Evolutionary conservation across 2,113 vertebrate genomes (phyloP), one percentile per base, ranked within the genome.

Genomic region (Eublepharis macularius): DNA sequence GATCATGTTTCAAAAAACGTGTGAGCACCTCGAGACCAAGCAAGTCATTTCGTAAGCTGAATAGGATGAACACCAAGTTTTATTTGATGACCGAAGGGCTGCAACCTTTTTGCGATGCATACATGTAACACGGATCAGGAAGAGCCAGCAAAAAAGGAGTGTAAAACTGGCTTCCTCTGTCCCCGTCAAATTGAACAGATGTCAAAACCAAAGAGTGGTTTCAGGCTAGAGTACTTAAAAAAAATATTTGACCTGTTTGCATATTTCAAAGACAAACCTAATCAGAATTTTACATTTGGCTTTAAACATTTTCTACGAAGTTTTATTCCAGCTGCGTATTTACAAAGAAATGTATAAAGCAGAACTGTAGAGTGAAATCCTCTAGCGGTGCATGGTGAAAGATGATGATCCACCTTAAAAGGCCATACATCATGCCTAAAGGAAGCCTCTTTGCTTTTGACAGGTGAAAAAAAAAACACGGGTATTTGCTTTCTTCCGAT

Each of bases 241-340:
- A 9, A 26, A 45, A 73, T 9, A 57, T 91, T 79, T 93, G 90
- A 95, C 87, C 65, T 94, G 91, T 43, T 89, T 94, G 91, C 78
- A 39, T 91, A 92, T 92, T 94, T 88, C 39, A 0, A 95, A 86
- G 76, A 89, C 86, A 93, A 86, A 93, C 85, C 87, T 89, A 93
- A 91, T 93, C 91, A 68, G 66, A 77, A 93, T 80, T 92, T 63
- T 93, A 91, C 81, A 89, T 92, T 94, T 95, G 93, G 92, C 91
- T 96, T 94, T 87, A 93, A 96, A 96, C 86, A 93, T 88, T 90
- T 95, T 85, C 84, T 87, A 95, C 36, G 36, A 88, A 94, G 92
- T 92, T 95, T 95, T 94, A 95, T 94, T 95, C 93, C 90, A 95
- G 90, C 90, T 91, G 84, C 65, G 12, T 82, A 92, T 95, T 94